Evolutionary conservation across 2,888 invertebrate genomes (phyloP).

Genomic region (Litoditis marina): DNA sequence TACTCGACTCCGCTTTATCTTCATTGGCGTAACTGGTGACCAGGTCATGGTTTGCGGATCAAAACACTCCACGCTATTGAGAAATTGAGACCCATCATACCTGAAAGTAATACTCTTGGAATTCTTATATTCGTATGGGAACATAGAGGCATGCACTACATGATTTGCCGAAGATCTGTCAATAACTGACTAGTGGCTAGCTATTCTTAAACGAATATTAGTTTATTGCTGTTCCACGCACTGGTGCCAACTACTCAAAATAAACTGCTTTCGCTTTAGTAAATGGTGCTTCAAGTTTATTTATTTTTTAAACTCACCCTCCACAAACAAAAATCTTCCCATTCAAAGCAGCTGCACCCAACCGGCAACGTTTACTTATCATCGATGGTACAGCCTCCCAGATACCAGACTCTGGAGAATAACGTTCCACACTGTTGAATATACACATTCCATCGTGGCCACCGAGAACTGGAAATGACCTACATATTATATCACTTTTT

Average conservation of each 20-base stretch:
- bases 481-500: too few relatives aligned
- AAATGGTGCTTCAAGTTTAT: too few relatives aligned
- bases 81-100: conserved; percentile 79
- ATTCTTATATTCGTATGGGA: conserved; percentile 10
- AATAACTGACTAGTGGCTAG: too few relatives aligned
- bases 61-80: conserved; percentile 74
- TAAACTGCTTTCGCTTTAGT: too few relatives aligned
- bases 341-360: conserved; percentile 78
- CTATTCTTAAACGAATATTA: too few relatives aligned
- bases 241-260: too few relatives aligned
- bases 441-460: conserved; percentile 82
- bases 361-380: conserved; percentile 77
- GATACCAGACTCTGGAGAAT: conserved; percentile 73
- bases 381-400: conserved; percentile 70
- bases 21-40: conserved; percentile 77
- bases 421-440: conserved; percentile 72
- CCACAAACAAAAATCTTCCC: conserved; percentile 81
- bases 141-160: not conserved
- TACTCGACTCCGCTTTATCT: conserved; percentile 68
- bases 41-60: conserved; percentile 66
- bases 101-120: conserved; percentile 61
- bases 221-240: too few relatives aligned
- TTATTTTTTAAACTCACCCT: conserved; percentile 63
- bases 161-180: too few relatives aligned
- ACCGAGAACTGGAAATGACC: conserved; percentile 67